phyloP scores from a whole-genome alignment of 2,797 vertebrate genomes.

The Melanotaenia trifasciata region DNA sequence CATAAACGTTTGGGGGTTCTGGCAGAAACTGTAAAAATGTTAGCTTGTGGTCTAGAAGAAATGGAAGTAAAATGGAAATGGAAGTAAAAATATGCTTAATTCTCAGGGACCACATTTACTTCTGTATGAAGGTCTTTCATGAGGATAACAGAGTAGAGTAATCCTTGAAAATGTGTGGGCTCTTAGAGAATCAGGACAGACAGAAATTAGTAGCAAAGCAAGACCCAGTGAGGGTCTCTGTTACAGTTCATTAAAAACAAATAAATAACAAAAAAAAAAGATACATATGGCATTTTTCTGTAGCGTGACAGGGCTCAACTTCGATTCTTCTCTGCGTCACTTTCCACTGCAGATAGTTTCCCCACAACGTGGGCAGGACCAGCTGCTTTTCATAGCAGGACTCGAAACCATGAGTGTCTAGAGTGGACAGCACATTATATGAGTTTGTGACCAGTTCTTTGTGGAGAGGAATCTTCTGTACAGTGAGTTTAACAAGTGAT shows the following conservation, averaged over 20 bases:
- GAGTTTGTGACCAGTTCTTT: background rate
- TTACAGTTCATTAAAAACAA: too few species aligned
- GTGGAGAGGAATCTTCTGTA: background rate
- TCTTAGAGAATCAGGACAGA: background rate
- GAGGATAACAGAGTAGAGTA: conserved; percentile 16
- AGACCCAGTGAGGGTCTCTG: background rate
- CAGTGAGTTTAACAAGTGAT: too few species aligned
- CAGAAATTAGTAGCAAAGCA: background rate
- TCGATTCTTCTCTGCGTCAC: background rate
- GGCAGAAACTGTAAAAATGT: background rate
- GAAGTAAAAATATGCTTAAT: conserved; percentile 1
- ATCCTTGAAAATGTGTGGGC: background rate
- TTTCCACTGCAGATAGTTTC: background rate
- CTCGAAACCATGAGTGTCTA: background rate
- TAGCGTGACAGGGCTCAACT: background rate
- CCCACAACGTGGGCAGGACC: background rate
- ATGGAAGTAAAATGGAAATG: conserved; percentile 14
- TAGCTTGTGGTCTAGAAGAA: background rate
- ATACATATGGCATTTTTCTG: background rate
- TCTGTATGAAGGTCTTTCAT: background rate
- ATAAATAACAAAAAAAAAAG: too few species aligned
- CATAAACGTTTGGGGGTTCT: conserved; percentile 15
- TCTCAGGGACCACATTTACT: background rate
- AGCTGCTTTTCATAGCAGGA: background rate
- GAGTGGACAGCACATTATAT: background rate